Base-by-base conservation (phyloP, 2,113 vertebrate species). In the Enhydra lutris region DNA sequence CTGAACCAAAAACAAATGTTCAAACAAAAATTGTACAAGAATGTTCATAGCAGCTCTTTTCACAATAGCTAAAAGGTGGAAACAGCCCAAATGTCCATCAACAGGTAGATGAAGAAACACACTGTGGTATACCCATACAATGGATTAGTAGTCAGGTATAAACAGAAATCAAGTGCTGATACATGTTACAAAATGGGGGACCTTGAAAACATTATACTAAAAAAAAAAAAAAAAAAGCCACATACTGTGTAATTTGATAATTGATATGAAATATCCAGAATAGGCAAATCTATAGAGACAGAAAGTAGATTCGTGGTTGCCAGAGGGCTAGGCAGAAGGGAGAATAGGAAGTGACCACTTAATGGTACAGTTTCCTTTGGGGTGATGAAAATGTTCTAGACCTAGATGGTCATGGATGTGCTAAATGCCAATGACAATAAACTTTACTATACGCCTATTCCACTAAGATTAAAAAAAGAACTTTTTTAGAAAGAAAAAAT, bases 401-500 rank as follows among this genome's bases (percentile, higher is more conserved):
- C 50, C 21, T 31, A 59, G 21, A 61, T 15, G 57, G 6, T 4
- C 17, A 20, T 18, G 42, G 50, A 36, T 31, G 50, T 20, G 8
- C 24, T 86, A 6, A 63, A 18, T 23, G 42, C 52, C 42, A 78
- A 23, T 20, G 4, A 15, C 10, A 47, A n/a, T 65, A 71, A 52
- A 21, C 21, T 39, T 65, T 31, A 42, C 39, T 13, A 34, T 65
- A 31, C 34, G 24, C 23, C 2, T 34, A 55, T 86, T 86, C 50
- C 29, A 36, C 4, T 73, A 45, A n/a, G 29, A 7, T 55, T 52
- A 5, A 52, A 55, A 55, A 15, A 61, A 61, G 82, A 67, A 34
- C 50, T 89, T 74, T 74, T 47, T 24, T 39, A 73, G 31, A 57
- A 94, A 87, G n/a, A 73, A 84, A 89, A 67, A n/a, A 50, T 29